These are phyloP conservation scores for Melanotaenia parkinsoni DNA, from an alignment of 2,797 vertebrate genomes.

Conservation along the genomic window DNA sequence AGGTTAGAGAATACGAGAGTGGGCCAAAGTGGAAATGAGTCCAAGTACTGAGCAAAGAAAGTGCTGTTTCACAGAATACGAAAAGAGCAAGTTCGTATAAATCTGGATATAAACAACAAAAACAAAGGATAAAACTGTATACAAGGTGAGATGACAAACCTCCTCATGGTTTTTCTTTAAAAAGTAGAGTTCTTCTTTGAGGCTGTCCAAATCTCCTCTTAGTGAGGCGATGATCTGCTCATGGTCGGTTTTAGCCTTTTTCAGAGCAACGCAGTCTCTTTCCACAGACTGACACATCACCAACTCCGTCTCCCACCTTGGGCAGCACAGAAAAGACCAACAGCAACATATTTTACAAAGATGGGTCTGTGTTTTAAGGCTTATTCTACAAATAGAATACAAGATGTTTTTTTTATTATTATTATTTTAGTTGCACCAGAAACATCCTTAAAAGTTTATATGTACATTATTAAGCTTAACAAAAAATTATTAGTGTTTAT, in stretches of 20 bases:
- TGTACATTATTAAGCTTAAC: too few relatives aligned
- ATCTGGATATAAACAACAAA: not conserved
- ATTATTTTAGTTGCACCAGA: too few relatives aligned
- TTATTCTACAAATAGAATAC: too few relatives aligned
- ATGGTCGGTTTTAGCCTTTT: conserved; percentile 85
- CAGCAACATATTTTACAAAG: not conserved
- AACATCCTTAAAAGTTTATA: too few relatives aligned
- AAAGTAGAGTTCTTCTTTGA: conserved; percentile 87
- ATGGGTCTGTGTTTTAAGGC: too few relatives aligned
- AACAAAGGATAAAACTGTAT: not conserved
- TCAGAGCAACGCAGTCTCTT: conserved; percentile 85
- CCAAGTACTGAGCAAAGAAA: conserved; percentile 22
- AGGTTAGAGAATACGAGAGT: conserved; percentile 9
- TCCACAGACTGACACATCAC: conserved; percentile 88
- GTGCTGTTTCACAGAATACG: conserved; percentile 10
- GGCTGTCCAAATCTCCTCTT: conserved; percentile 85
- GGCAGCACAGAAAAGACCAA: not conserved
- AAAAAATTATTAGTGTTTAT: too few relatives aligned
- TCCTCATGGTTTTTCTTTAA: conserved; percentile 87
- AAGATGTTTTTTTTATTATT: too few relatives aligned
- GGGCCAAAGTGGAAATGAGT: conserved; percentile 43
- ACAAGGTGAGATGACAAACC: conserved; percentile 43
- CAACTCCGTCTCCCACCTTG: conserved; percentile 86
- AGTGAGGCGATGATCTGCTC: conserved; percentile 85
- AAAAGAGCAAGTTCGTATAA: not conserved